A percentile compares a stretch with the other conserved stretches of the same genome.
Conservation (phyloP, 2,797 vertebrate species). For the Mormyrops attenuatus region DNA sequence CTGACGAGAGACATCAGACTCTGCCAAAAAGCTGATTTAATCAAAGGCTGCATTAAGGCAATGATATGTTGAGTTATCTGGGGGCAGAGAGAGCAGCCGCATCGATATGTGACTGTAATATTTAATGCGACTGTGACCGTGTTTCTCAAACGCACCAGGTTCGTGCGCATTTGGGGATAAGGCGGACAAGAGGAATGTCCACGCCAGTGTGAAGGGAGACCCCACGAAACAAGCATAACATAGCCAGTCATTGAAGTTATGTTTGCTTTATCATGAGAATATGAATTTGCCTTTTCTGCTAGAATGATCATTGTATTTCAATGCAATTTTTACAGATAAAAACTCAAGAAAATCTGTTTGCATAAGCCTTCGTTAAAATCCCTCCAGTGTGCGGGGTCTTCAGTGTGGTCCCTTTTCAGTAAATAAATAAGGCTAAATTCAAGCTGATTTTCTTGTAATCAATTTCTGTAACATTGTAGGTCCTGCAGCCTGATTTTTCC, state of each 20-base stretch:
- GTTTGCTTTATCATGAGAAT: neutral
- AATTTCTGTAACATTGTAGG: neutral
- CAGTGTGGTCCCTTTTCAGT: neutral
- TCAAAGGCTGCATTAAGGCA: conserved; percentile 24
- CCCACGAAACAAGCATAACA: neutral
- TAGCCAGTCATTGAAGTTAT: neutral
- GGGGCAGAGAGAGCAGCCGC: conserved; percentile 2
- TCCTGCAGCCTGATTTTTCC: neutral
- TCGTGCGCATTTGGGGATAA: neutral
- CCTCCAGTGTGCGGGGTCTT: neutral
- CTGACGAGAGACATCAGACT: neutral
- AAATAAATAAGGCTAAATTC: neutral
- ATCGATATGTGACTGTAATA: conserved; percentile 9
- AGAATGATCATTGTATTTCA: neutral
- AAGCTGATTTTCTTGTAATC: conserved; percentile 11
- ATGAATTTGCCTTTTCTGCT: neutral
- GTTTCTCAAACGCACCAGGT: neutral
- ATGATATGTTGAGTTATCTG: conserved; percentile 20
- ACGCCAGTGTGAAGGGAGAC: neutral
- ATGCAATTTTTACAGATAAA: neutral
- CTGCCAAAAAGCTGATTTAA: conserved; percentile 8
- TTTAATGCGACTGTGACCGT: conserved; percentile 13
- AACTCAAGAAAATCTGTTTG: neutral
- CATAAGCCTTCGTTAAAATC: neutral
- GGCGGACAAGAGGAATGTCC: neutral